Evolutionary conservation across 1,140 invertebrate genomes (phyloP).

Genomic region (Solen grandis): DNA sequence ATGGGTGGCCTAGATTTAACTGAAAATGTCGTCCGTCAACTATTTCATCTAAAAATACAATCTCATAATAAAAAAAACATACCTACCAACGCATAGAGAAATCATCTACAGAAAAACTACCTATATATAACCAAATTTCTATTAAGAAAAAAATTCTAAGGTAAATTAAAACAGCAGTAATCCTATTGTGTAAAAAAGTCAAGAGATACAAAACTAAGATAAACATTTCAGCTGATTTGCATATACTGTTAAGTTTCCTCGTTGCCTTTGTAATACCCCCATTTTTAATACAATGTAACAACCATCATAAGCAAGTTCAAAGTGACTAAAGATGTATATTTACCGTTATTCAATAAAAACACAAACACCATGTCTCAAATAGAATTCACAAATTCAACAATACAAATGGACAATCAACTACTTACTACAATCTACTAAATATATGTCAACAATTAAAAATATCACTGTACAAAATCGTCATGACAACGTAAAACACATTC

Average conservation of each 20-base stretch:
- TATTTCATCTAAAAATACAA: too few relatives aligned
- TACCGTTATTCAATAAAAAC: background rate
- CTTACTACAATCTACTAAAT: slow-evolving; percentile 23
- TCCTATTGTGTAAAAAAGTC: too few relatives aligned
- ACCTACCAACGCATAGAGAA: too few relatives aligned
- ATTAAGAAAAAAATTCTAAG: too few relatives aligned
- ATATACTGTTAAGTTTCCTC: slow-evolving; percentile 8
- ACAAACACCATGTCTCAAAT: slow-evolving; percentile 1
- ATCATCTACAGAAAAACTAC: too few relatives aligned
- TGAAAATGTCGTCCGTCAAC: too few relatives aligned
- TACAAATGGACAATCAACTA: background rate
- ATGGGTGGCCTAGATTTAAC: too few relatives aligned
- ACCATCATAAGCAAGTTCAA: background rate
- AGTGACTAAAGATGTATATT: slow-evolving; percentile 17
- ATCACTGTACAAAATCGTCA: slow-evolving; percentile 32
- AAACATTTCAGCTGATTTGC: background rate
- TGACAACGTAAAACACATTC: background rate
- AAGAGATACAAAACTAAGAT: background rate
- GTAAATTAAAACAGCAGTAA: too few relatives aligned
- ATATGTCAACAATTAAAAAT: slow-evolving; percentile 16
- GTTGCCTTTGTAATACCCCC: slow-evolving; percentile 6
- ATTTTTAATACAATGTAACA: background rate
- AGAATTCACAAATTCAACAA: slow-evolving; percentile 14
- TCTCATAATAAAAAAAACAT: too few relatives aligned
- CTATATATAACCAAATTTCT: too few relatives aligned